phyloP scores from a whole-genome alignment of 2,888 invertebrate genomes.

The Cephus runcator region DNA sequence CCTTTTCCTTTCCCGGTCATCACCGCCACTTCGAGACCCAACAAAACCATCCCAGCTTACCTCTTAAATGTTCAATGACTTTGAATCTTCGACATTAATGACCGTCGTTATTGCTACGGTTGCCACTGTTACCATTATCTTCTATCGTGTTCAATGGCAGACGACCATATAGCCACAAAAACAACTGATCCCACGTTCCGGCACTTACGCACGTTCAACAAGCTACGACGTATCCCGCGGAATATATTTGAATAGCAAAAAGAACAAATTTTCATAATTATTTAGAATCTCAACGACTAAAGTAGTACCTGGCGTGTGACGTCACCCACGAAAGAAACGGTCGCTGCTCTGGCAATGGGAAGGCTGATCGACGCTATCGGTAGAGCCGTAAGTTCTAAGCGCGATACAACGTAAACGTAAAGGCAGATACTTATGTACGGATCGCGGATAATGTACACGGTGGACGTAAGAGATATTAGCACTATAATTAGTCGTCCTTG shows the following conservation, averaged over 20 bases:
- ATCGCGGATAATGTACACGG: constrained; percentile 19
- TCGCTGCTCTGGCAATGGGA: background rate
- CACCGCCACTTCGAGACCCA: background rate
- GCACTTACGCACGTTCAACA: background rate
- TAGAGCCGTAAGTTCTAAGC: background rate
- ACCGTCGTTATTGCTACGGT: background rate
- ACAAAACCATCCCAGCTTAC: background rate
- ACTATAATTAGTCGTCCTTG: constrained; percentile 64
- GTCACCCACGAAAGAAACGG: background rate
- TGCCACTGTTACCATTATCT: background rate
- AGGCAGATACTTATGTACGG: background rate
- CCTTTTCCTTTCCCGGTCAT: constrained; percentile 4
- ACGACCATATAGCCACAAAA: background rate
- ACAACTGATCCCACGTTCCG: background rate
- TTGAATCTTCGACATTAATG: background rate
- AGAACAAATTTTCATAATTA: background rate
- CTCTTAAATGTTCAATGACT: background rate
- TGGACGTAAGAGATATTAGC: constrained; percentile 41
- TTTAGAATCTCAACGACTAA: background rate
- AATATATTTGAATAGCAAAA: background rate
- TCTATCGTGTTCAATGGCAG: background rate
- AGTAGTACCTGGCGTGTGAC: background rate
- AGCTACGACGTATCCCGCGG: background rate
- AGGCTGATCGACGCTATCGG: background rate
- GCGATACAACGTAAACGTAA: background rate